Evolutionary conservation across 2,797 vertebrate species (phyloP), one percentile per base, ranked within the genome.

Genomic region (Prunella strophiata): DNA sequence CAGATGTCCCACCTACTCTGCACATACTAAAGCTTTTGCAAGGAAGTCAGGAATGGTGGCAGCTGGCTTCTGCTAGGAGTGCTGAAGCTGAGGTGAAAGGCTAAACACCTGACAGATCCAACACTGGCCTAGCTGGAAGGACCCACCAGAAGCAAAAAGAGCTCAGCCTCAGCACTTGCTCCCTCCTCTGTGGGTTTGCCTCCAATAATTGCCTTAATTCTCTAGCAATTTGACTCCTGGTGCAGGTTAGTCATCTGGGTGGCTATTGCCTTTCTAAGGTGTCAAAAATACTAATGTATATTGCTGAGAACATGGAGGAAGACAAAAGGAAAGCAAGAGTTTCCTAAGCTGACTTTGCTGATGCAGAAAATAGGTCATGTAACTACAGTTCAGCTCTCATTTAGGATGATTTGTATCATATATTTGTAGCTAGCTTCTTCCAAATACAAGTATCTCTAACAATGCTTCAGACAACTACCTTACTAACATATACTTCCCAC

Each of bases 381-480:
- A 70, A 48, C 29, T 87, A 17, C 32, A 77, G 65, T 82, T 72
- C 45, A 80, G 21, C 42, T 63, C 51, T 61, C 67, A 52, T 23
- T 87, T 88, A 62, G 72, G 29, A 34, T 83, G 20, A 77, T 73
- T 59, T 62, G n/a, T 77, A 40, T 68, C 40, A 62, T 32, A 7
- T 63, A 76, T 73, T 77, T 93, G 45, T 91, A 82, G 38, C 65
- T 67, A 79, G 47, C 17, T 94, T 93, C 89, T 80, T 43, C 54
- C 38, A 72, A 85, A 67, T 62, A 6, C 9, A 62, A 67, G 13
- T 79, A 52, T 85, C 30, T 83, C 13, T 45, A 82, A 32, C 1
- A 34, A 30, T 62, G 29, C 55, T 72, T 85, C 62, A 91, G 67
- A 77, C 59, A 75, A 15, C 52, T 61, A 48, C 15, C 58, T 91